Conservation (phyloP, 2,797 vertebrate species). For the Alauda arvensis region DNA sequence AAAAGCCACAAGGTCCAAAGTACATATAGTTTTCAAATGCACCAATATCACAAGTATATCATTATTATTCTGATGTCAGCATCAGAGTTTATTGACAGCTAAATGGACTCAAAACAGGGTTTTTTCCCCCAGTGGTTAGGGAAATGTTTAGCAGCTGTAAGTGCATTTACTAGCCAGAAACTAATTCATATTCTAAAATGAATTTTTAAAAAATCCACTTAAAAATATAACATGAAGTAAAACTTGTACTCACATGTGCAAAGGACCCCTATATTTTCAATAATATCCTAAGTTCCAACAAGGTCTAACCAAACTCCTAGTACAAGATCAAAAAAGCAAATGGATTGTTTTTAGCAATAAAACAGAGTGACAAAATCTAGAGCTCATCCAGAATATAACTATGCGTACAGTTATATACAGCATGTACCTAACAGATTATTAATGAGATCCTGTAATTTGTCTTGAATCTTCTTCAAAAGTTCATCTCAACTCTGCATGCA, state of each 20-base stretch:
- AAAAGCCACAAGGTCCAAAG: slow-evolving; percentile 11
- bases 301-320: background rate
- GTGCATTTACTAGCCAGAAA: background rate
- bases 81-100: slow-evolving; percentile 32
- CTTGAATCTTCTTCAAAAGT: background rate
- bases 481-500: background rate
- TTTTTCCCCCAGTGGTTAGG: background rate
- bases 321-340: background rate
- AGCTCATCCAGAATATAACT: background rate
- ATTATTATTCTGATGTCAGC: slow-evolving; percentile 16
- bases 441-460: background rate
- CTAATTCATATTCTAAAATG: slow-evolving; percentile 9
- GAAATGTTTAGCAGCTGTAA: background rate
- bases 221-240: background rate
- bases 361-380: background rate
- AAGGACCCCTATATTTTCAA: background rate
- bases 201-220: background rate
- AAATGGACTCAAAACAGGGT: background rate
- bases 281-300: background rate
- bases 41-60: background rate
- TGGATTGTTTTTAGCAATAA: background rate
- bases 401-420: background rate
- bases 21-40: background rate
- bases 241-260: background rate
- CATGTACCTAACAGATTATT: background rate